Base-by-base conservation (phyloP, 1,140 invertebrate genomes). In the Ostrea edulis region DNA sequence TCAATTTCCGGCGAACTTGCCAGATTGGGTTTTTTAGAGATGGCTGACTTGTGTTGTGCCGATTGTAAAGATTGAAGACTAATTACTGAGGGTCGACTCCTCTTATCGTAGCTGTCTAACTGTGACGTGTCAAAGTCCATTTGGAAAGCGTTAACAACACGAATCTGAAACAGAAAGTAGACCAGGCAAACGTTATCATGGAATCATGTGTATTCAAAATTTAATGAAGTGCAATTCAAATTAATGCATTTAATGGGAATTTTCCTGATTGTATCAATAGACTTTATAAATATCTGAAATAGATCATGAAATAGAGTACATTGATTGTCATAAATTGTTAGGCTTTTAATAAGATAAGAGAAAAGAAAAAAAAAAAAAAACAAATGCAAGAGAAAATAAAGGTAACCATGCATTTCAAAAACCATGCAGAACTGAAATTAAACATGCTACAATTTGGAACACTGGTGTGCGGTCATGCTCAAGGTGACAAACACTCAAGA, bases 71-170 rank as follows among this genome's bases (percentile, higher is more conserved):
- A 95, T 88, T 94, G 94, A 44, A 94, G 92, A 90, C 94, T 94
- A 62, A 94, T 93, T 65, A 94, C 92, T 29, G 94, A 95, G 20
- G 94, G 93, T 29, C 94, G 92, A 88, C 93, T 94, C 88, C 94
- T 93, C 84, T 94, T 94, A 91, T 99, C 98, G 94, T 97, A 97
- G 94, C 98, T 94, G 90, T 94, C 93, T 91, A 94, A 91, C 71
- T 93, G 93, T 95, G 97, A 97, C 95, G 97, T 96, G 96, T 99
- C 98, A 96, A 99, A 96, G 95, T 98, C 98, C 97, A 99, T 98
- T 95, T 98, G 98, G 97, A 99, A 99, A 96, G 98, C 98, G 96
- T 99, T 99, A 96, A 99, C 98, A 96, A 99, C 98, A 96, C 98
- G 98, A 95, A 99, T 99, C 98, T 98, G 97, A 93, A 97, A 97